Evolutionary conservation across 2,113 vertebrate species (phyloP), one percentile per base, ranked within the genome.

Genomic region (Tinamus guttatus): DNA sequence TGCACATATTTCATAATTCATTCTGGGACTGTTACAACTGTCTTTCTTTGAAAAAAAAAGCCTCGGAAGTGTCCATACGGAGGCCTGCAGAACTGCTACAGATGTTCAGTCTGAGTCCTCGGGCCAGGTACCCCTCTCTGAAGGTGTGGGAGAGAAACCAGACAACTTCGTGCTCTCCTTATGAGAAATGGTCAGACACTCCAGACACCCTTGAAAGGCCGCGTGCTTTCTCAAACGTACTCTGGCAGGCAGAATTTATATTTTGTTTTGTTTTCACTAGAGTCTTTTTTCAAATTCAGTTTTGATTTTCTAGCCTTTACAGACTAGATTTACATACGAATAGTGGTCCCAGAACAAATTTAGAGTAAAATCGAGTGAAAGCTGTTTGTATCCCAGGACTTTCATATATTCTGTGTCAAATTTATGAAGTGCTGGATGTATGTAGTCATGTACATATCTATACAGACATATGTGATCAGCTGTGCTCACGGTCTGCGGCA

Each of bases 391-490:
- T 67, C 45, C 75, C 54, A 63, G 74, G n/a, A 14, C 34, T 93
- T 90, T 77, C 19, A 12, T 0, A 0, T 2, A 0, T 67, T 49
- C 59, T 74, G 11, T 77, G 65, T 22, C 0, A 3, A 60, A 27
- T 79, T 87, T 58, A 40, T 85, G 60, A 73, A 76, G 9, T 41
- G 8, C 60, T 67, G 21, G 25, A 58, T 74, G 52, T 56, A 11
- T 41, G 16, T 69, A 8, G 36, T 77, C 25, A 1, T 45, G 27
- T 12, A 27, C 2, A 2, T 49, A 54, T 28, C 77, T 36, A 5
- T 22, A n/a, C 59, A 89, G 19, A 27, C 4, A 2, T 32, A 32
- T 0, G 0, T 0, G 1, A 25, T 60, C 7, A 1, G 16, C 63
- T 85, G 79, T 67, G 70, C 62, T 73, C 36, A 1, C 22, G 62